Evolutionary conservation across 2,797 vertebrate genomes (phyloP).

Genomic region (Steatocranus sp.): DNA sequence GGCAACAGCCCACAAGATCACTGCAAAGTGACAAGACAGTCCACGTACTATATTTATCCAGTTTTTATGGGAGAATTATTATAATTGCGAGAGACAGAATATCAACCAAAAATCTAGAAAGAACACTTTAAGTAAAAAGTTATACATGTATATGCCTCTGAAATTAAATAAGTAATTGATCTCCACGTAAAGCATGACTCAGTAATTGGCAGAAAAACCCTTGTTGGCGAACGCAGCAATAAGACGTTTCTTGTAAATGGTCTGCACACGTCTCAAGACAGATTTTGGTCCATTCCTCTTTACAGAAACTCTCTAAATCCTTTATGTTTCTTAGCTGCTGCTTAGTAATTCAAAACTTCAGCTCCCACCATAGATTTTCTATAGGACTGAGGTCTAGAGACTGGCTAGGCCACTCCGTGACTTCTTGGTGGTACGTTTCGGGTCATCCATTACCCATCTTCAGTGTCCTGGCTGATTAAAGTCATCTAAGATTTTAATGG

Average conservation of each 20-base stretch:
- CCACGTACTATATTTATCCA: neutral
- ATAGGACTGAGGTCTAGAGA: neutral
- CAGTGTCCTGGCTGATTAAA: accelerated
- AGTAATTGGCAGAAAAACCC: neutral
- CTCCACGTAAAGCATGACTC: neutral
- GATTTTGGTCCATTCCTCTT: neutral
- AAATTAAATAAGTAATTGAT: neutral
- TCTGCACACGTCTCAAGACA: neutral
- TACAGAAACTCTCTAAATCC: neutral
- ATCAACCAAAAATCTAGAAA: neutral
- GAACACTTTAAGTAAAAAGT: neutral
- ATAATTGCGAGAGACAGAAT: neutral
- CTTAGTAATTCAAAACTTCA: neutral
- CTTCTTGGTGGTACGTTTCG: accelerated
- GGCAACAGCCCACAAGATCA: conserved; percentile 4
- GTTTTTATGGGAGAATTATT: neutral
- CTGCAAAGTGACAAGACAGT: neutral
- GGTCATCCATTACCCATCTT: neutral
- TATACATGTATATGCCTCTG: neutral
- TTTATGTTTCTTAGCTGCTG: neutral
- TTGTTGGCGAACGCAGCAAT: neutral
- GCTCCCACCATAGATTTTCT: neutral
- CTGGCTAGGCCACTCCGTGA: neutral
- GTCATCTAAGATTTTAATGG: neutral
- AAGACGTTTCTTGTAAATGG: neutral